These are phyloP conservation scores for Protodeltote pygarga DNA, from an alignment of 2,888 invertebrate genomes.

Conservation along the genomic window DNA sequence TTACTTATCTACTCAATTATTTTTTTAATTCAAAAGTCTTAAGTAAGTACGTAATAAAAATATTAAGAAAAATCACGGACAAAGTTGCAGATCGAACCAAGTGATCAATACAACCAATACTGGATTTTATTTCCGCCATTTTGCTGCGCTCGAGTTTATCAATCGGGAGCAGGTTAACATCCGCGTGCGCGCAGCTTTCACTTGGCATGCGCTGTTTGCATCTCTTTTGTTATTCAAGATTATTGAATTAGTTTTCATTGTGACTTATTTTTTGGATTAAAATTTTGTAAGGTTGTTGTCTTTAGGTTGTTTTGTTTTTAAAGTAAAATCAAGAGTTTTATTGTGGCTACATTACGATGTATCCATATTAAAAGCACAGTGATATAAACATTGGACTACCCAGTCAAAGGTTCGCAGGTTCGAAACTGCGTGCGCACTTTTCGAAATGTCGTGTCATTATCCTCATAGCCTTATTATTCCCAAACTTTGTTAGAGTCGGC, in stretches of 20 bases:
- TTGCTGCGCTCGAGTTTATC: constrained; percentile 57
- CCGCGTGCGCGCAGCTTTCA: constrained; percentile 63
- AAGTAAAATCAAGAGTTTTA: no score
- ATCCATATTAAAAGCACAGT: no score
- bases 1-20: no score
- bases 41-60: no score
- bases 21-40: neutral
- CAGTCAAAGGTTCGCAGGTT: no score
- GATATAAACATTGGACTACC: no score
- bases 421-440: no score
- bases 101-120: constrained; percentile 30
- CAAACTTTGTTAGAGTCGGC: no score
- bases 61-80: neutral
- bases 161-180: constrained; percentile 61
- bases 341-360: no score
- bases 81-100: neutral
- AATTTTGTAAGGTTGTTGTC: neutral
- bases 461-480: no score
- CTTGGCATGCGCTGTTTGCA: constrained; percentile 41
- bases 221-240: constrained; percentile 40
- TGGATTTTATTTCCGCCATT: constrained; percentile 56
- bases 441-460: no score
- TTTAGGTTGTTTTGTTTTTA: no score
- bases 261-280: neutral
- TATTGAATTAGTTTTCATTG: constrained; percentile 10